Conservation (phyloP, 1,140 invertebrate genomes). For the Drosophila athabasca region DNA sequence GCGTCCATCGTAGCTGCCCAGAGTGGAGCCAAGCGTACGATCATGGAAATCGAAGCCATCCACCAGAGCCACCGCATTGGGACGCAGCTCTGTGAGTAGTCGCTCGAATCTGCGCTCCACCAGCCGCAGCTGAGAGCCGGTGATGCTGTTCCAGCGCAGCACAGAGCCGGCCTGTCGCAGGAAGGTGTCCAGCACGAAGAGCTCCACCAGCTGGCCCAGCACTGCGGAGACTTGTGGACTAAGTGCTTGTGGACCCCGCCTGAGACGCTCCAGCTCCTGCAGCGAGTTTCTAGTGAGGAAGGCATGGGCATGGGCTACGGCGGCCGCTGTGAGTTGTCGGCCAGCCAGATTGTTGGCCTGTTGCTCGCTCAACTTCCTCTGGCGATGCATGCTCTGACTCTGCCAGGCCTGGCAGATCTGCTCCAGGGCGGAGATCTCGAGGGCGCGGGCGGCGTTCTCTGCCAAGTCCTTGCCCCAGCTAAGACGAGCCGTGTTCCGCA, state of each 20-base stretch:
- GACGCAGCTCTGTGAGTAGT: conserved; percentile 88
- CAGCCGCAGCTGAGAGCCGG: conserved; percentile 86
- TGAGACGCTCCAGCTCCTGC: conserved; percentile 84
- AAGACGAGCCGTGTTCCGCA: conserved; percentile 42
- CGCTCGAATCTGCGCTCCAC: conserved; percentile 88
- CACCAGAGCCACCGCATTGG: conserved; percentile 94
- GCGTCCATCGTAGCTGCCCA: conserved; percentile 95
- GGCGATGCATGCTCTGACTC: conserved; percentile 84
- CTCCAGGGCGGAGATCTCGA: conserved; percentile 85
- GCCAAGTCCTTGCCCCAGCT: conserved; percentile 48
- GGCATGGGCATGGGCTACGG: conserved; percentile 90
- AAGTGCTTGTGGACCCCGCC: conserved; percentile 40
- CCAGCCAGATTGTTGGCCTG: conserved; percentile 93
- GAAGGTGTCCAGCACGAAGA: conserved; percentile 91
- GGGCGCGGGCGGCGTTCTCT: conserved; percentile 45
- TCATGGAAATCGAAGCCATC: conserved; percentile 96
- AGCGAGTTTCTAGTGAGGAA: conserved; percentile 88
- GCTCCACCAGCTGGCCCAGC: conserved; percentile 88
- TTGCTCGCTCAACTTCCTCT: conserved; percentile 86
- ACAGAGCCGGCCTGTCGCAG: conserved; percentile 89
- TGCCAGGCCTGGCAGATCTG: conserved; percentile 87
- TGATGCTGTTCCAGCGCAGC: conserved; percentile 87
- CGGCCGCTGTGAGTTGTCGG: conserved; percentile 89
- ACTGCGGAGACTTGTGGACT: conserved; percentile 86
- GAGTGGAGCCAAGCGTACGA: conserved; percentile 90